phyloP scores from a whole-genome alignment of 2,797 vertebrate genomes.

The Syncerus caffer region DNA sequence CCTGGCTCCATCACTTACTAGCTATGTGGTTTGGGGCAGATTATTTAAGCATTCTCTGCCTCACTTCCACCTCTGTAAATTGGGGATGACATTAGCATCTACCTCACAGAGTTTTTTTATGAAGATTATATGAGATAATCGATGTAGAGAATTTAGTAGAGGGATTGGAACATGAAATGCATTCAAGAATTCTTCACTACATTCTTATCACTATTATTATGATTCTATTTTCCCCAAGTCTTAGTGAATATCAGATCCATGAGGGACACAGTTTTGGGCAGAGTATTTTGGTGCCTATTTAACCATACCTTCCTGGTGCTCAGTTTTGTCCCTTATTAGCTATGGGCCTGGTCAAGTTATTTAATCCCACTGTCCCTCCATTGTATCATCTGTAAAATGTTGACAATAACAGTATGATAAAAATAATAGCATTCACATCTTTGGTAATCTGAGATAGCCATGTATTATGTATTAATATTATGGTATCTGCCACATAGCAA shows the following conservation, averaged over 20 bases:
- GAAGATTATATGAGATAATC: background rate
- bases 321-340: background rate
- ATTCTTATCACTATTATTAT: background rate
- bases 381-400: background rate
- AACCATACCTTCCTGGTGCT: background rate
- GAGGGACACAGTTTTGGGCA: background rate
- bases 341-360: background rate
- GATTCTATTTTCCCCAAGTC: background rate
- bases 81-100: background rate
- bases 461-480: background rate
- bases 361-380: background rate
- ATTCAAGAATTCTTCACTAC: background rate
- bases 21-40: background rate
- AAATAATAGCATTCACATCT: background rate
- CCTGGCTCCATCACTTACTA: background rate
- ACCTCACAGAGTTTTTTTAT: background rate
- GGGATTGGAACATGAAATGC: background rate
- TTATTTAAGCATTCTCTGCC: background rate
- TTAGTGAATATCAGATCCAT: background rate
- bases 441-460: conserved; percentile 2
- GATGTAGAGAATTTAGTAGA: background rate
- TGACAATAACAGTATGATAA: background rate
- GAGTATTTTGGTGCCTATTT: background rate
- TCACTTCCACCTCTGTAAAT: background rate
- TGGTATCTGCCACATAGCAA: background rate